phyloP scores from a whole-genome alignment of 2,888 invertebrate species.

The Scaptomyza reducta region DNA sequence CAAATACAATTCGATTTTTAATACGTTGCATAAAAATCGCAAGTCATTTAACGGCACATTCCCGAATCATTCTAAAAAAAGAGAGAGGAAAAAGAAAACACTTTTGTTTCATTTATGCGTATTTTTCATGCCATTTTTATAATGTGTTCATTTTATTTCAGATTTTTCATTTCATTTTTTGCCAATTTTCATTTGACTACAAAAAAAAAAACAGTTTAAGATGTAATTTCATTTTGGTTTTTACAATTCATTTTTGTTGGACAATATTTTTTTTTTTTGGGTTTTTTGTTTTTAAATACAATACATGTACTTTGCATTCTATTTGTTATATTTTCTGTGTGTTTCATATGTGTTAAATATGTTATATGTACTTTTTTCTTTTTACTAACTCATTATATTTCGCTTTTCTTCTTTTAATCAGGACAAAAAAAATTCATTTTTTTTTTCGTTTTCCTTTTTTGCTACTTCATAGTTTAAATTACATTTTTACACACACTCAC shows the following conservation, averaged over 20 bases:
- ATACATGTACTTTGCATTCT: slow-evolving; percentile 60
- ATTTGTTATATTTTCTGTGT: slow-evolving; percentile 46
- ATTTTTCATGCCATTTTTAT: slow-evolving; percentile 69
- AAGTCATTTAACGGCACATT: slow-evolving; percentile 37
- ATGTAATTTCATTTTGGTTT: slow-evolving; percentile 31
- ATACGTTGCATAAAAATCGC: slow-evolving; percentile 43
- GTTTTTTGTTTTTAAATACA: slow-evolving; percentile 55
- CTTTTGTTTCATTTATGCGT: slow-evolving; percentile 52
- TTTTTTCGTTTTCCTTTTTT: slow-evolving; percentile 37
- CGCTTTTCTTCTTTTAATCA: slow-evolving; percentile 16
- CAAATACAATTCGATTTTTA: slow-evolving; percentile 27
- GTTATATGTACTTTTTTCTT: slow-evolving; percentile 15
- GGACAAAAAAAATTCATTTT: slow-evolving; percentile 65
- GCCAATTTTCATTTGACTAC: slow-evolving; percentile 36
- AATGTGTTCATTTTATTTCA: slow-evolving; percentile 28
- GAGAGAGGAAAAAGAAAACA: slow-evolving; percentile 29
- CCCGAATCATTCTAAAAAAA: not conserved
- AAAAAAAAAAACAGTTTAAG: slow-evolving; percentile 25
- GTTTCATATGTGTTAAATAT: slow-evolving; percentile 42
- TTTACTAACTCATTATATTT: not conserved
- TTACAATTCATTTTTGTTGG: slow-evolving; percentile 70
- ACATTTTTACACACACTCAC: slow-evolving; percentile 64
- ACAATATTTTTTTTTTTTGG: slow-evolving; percentile 52
- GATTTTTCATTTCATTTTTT: slow-evolving; percentile 46
- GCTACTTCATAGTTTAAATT: slow-evolving; percentile 70